Conservation (phyloP, 2,888 invertebrate species). For the Cartodere bifasciata region DNA sequence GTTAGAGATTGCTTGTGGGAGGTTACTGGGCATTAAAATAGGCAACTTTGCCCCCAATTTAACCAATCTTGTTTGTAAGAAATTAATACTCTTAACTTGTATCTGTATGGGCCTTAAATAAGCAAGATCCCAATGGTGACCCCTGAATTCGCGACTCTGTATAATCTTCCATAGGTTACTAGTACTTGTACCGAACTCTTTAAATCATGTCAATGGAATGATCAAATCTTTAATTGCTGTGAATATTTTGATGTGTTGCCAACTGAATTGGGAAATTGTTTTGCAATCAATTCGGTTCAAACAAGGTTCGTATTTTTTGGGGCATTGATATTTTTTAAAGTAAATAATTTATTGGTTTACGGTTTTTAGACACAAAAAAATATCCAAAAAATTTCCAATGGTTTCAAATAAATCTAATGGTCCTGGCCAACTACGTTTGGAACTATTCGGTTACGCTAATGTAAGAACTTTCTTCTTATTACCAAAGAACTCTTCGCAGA, state of each 20-base stretch:
- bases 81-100: too few relatives aligned
- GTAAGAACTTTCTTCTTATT: too few relatives aligned
- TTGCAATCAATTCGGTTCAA: slow-evolving; percentile 52
- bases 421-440: slow-evolving; percentile 46
- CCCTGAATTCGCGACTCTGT: too few relatives aligned
- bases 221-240: slow-evolving; percentile 48
- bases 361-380: slow-evolving; percentile 32
- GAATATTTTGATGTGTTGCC: slow-evolving; percentile 49
- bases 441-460: slow-evolving; percentile 38
- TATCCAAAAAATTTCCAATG: slow-evolving; percentile 46
- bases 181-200: slow-evolving; percentile 46
- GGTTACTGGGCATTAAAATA: too few relatives aligned
- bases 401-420: slow-evolving; percentile 50
- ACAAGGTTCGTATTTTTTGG: slow-evolving; percentile 33
- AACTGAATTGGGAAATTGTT: slow-evolving; percentile 56
- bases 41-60: too few relatives aligned
- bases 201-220: slow-evolving; percentile 49
- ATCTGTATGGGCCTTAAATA: too few relatives aligned
- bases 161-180: slow-evolving; percentile 36
- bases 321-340: too few relatives aligned
- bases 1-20: too few relatives aligned
- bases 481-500: too few relatives aligned
- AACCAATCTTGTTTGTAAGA: too few relatives aligned
- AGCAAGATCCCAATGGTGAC: too few relatives aligned
- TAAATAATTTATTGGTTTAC: slow-evolving; percentile 4